Conservation (phyloP, 2,113 vertebrate genomes). For the Tachysurus fulvidraco region DNA sequence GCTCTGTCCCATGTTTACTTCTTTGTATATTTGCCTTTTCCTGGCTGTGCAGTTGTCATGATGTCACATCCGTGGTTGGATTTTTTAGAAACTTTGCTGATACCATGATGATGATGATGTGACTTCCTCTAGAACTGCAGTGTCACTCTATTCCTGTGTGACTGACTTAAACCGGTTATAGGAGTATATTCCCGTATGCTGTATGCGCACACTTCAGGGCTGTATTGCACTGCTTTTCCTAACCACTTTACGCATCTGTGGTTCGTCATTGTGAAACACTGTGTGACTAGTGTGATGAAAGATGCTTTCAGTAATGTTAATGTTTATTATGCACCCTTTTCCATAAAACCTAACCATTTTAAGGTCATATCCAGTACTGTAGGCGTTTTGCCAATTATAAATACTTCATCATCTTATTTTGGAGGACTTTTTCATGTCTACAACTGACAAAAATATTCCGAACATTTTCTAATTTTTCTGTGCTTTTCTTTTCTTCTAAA, state of each 20-base stretch:
- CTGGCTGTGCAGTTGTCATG: background rate
- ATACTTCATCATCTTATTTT: background rate
- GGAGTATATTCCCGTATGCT: background rate
- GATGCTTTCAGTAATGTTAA: background rate
- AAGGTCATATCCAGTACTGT: background rate
- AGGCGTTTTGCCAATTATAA: background rate
- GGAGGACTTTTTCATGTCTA: background rate
- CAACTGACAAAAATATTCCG: background rate
- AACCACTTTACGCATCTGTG: constrained; percentile 6
- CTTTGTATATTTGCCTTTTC: constrained; percentile 4
- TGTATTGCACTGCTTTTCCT: constrained; percentile 4
- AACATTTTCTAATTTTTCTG: background rate
- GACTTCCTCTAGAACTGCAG: constrained; percentile 38
- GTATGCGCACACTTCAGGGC: background rate
- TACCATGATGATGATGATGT: background rate
- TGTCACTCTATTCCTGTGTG: constrained; percentile 21
- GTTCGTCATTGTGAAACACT: constrained; percentile 23
- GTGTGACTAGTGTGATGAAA: constrained; percentile 23
- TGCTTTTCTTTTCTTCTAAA: background rate
- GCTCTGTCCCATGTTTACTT: constrained; percentile 16
- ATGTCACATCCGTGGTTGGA: background rate
- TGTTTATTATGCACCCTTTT: background rate
- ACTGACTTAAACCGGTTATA: background rate
- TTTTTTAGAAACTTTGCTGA: constrained; percentile 30
- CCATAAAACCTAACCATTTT: background rate